Evolutionary conservation across 1,140 invertebrate species (phyloP), one percentile per base, ranked within the genome.

Genomic region (Octopus sinensis): DNA sequence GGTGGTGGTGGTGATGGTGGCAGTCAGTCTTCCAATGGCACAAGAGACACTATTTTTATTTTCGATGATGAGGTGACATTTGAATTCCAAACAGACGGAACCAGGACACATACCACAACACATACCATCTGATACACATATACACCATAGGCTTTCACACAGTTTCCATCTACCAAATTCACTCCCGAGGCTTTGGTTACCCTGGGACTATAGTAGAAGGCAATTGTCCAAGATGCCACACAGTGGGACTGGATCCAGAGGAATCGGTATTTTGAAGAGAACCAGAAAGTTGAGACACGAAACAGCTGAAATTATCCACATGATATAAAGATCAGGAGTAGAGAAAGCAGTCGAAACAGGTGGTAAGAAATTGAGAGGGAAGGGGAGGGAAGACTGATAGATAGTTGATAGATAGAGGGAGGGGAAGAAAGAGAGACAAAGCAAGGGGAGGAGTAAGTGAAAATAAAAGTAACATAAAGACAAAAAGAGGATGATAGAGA

Each of bases 381-480:
- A 12, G 56, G 9, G 17, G 9, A 17, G 17, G 81, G 76, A 75
- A 68, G 76, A 78, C 54, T 23, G 23, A 23, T 23, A 23, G 23
- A 23, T 23, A 23, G 23, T 23, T 23, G 23, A 23, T 10, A 56
- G n/a, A 30, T 13, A 54, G 54, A 62, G 17, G 54, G 51, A 77
- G 56, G 56, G 56, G 56, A 51, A 54, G 76, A 78, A 53, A 62
- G 52, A 81, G 73, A 78, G 73, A 83, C 75, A 82, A 68, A 54
- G 53, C 56, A 56, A 53, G 52, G 68, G 68, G 68, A 75, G 52
- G 23, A 81, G 76, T 13, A 12, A 5, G 43, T 10, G 30, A 30
- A 56, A 53, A 23, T 52, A 0, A 23, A 81, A 68, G 73, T 75
- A 81, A 17, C 71, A 71, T 79, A 54, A 73, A 53, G 75, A 10